Evolutionary conservation across 2,888 invertebrate genomes (phyloP).

Genomic region (Spisula solida): DNA sequence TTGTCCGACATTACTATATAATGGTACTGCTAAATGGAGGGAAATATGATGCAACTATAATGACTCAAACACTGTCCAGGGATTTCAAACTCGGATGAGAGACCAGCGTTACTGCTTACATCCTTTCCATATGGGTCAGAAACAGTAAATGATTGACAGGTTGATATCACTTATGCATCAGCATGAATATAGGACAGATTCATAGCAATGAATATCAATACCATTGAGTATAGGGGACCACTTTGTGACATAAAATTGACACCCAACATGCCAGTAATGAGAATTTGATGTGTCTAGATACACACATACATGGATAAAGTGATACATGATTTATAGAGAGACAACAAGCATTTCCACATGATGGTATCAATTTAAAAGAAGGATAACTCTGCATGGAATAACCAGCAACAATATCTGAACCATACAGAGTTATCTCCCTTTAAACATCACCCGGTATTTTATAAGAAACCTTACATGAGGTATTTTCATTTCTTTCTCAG

Average conservation of each 20-base stretch:
- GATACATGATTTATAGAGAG: background rate
- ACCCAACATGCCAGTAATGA: background rate
- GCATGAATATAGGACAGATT: too few species aligned
- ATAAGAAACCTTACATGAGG: too few species aligned
- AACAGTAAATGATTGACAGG: background rate
- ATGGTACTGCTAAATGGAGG: too few species aligned
- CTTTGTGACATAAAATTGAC: background rate
- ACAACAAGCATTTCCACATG: background rate
- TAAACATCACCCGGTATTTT: background rate
- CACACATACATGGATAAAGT: background rate
- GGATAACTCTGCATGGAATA: background rate
- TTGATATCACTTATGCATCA: background rate
- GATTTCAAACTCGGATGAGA: too few species aligned
- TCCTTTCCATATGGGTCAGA: too few species aligned
- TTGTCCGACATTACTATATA: too few species aligned
- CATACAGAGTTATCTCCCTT: slow-evolving; percentile 10
- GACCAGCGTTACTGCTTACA: too few species aligned
- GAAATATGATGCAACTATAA: too few species aligned
- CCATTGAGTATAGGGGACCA: background rate
- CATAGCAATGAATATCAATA: too few species aligned
- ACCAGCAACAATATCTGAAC: background rate
- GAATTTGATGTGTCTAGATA: background rate
- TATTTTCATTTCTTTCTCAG: too few species aligned
- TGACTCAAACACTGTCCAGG: too few species aligned
- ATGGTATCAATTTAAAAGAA: background rate